A percentile compares a stretch with the other conserved stretches of the same genome.
These are phyloP conservation scores for Peromyscus polionotus DNA, from an alignment of 2,113 vertebrate species.

Conservation along the genomic window DNA sequence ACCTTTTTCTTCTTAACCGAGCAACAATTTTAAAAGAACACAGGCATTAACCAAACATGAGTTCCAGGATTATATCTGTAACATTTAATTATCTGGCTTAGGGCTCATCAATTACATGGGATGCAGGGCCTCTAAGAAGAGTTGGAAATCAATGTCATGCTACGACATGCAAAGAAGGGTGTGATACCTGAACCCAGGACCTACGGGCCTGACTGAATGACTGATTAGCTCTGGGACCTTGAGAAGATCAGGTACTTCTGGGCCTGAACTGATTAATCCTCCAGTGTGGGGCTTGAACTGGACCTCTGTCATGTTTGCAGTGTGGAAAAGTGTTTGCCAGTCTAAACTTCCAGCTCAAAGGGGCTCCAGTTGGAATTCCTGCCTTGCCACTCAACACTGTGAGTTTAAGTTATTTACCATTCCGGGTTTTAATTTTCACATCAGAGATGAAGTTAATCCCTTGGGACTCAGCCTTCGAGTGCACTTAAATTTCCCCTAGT, in stretches of 20 bases:
- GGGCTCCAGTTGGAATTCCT: not conserved
- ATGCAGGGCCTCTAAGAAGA: not conserved
- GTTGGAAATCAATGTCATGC: conserved; percentile 2
- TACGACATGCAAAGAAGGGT: not conserved
- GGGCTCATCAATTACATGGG: not conserved
- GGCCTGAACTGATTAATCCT: not conserved
- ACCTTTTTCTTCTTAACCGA: not conserved
- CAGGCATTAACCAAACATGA: not conserved
- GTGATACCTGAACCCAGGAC: not conserved
- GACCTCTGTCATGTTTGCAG: not conserved
- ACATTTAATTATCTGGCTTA: conserved; percentile 57
- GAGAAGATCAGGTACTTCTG: not conserved
- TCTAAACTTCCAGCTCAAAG: not conserved
- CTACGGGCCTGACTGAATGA: not conserved
- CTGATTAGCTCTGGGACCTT: not conserved
- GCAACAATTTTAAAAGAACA: conserved; percentile 39
- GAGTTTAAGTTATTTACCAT: not conserved
- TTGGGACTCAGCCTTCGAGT: not conserved
- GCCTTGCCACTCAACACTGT: not conserved
- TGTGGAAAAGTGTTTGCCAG: not conserved
- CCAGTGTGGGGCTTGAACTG: not conserved
- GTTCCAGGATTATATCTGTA: conserved; percentile 32
- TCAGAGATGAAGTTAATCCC: not conserved
- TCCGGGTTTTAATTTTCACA: not conserved
- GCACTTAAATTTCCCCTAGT: not conserved